These are phyloP conservation scores for Paramisgurnus dabryanus DNA, from an alignment of 2,113 vertebrate species.

Conservation along the genomic window DNA sequence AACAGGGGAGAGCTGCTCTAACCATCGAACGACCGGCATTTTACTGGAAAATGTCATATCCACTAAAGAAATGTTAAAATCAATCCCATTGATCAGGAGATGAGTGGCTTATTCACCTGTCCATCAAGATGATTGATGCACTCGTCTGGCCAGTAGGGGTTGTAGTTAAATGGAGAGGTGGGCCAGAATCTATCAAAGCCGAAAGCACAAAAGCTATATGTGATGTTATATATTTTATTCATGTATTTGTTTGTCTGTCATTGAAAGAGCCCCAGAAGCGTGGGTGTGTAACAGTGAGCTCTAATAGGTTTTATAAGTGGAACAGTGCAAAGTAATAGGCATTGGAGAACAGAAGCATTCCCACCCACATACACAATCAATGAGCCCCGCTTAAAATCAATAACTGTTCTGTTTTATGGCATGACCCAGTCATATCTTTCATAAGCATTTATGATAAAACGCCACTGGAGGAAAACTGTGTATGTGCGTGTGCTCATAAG, in stretches of 20 bases:
- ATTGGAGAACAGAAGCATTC: conserved; percentile 2
- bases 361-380: conserved; percentile 34
- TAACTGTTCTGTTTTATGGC: conserved; percentile 13
- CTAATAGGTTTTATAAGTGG: conserved; percentile 27
- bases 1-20: conserved; percentile 32
- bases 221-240: not conserved
- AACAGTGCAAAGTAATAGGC: conserved; percentile 26
- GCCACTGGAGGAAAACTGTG: not conserved
- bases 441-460: conserved; percentile 15
- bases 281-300: not conserved
- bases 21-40: conserved; percentile 58
- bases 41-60: conserved; percentile 65
- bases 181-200: not conserved
- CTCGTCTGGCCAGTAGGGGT: conserved; percentile 56
- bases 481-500: not conserved
- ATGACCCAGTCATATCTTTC: conserved; percentile 19
- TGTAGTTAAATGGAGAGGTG: conserved; percentile 46
- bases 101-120: conserved; percentile 56
- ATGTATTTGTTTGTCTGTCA: not conserved
- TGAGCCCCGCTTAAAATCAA: conserved; percentile 15
- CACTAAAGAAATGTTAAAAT: conserved; percentile 57
- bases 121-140: conserved; percentile 66
- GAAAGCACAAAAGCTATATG: not conserved
- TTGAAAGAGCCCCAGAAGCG: not conserved
- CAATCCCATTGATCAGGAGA: conserved; percentile 63